Base-by-base conservation (phyloP, 1,140 invertebrate species). In the Kradibia gibbosae region DNA sequence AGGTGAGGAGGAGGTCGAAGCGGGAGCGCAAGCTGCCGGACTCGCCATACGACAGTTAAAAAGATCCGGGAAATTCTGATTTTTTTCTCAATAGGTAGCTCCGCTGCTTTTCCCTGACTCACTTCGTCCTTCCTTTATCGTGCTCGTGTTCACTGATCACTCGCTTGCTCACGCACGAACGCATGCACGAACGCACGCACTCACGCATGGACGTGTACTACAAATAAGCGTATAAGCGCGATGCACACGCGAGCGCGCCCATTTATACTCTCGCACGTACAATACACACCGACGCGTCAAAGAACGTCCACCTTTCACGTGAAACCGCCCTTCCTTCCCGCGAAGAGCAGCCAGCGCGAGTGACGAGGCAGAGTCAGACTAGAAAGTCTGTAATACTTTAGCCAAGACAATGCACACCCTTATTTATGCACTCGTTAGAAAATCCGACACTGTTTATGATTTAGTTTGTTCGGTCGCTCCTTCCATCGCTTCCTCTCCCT, bases 281-380 rank as follows among this genome's bases (percentile, higher is more conserved):
- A 22, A 72, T 76, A 78, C 77, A 81, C 79, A 74, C 71, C 74
- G 67, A 71, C 79, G 79, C 79, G 45, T 70, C 8, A 81, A 81
- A 81, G 72, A 81, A 81, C 79, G 34, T 81, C 79, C 72, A 81
- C 72, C 71, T 67, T 75, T 78, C 60, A 71, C 48, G 39, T 53
- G 10, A 71, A 71, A 55, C n/a, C n/a, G n/a, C n/a, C 50, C n/a
- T n/a, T 50, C 50, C 48, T 60, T 25, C 15, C 13, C 4, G 50
- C 62, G 10, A 39, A 53, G 60, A 67, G 22, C 45, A 36, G 39
- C 13, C n/a, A 8, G n/a, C 65, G 36, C 17, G 50, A 31, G 5
- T 42, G 28, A 57, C 36, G 39, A 34, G 45, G 50, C 48, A 79
- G 42, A 53, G 62, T 48, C 39, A 17, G 4, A 31, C 1, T n/a